Percentiles rank a stretch among this genome's conserved stretches.
Conservation (phyloP, 1,140 invertebrate genomes). For the Thrips palmi region DNA sequence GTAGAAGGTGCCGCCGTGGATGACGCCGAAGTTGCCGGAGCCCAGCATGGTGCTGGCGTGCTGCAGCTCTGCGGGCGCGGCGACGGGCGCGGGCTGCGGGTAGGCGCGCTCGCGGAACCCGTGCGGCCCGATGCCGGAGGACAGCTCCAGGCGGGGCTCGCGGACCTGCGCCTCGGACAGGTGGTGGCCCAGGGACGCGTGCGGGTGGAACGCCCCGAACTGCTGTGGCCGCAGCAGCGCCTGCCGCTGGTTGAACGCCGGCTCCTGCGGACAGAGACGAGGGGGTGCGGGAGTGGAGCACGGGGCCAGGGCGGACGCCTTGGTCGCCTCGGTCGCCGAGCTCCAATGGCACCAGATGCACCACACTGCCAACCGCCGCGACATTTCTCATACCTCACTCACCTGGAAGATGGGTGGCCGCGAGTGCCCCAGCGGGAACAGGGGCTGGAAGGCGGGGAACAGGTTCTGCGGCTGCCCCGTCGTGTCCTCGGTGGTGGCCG, state of each 20-base stretch:
- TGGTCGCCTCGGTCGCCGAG: no score
- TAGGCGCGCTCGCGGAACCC: slow-evolving; percentile 21
- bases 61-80: slow-evolving; percentile 9
- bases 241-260: slow-evolving; percentile 20
- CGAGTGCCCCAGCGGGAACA: slow-evolving; percentile 19
- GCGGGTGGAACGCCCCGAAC: not conserved
- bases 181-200: slow-evolving; percentile 2
- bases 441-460: slow-evolving; percentile 30
- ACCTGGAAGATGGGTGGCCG: slow-evolving; percentile 12
- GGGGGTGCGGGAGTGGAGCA: slow-evolving; percentile 21
- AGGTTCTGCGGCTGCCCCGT: slow-evolving; percentile 29
- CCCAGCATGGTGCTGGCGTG: slow-evolving; percentile 35
- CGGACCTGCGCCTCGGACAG: slow-evolving; percentile 1
- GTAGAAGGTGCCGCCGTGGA: slow-evolving; percentile 72
- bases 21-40: slow-evolving; percentile 75
- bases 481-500: slow-evolving; percentile 22
- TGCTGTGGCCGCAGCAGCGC: not conserved
- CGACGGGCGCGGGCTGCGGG: slow-evolving; percentile 17
- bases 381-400: no score
- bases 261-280: slow-evolving; percentile 22
- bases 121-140: slow-evolving; percentile 17
- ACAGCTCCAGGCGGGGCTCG: not conserved
- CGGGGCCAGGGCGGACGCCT: slow-evolving; percentile 9
- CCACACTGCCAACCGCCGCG: no score
- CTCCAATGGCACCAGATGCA: no score